These are phyloP conservation scores for Cryptoblepharus egeriae DNA, from an alignment of 2,797 vertebrate genomes.

Conservation along the genomic window DNA sequence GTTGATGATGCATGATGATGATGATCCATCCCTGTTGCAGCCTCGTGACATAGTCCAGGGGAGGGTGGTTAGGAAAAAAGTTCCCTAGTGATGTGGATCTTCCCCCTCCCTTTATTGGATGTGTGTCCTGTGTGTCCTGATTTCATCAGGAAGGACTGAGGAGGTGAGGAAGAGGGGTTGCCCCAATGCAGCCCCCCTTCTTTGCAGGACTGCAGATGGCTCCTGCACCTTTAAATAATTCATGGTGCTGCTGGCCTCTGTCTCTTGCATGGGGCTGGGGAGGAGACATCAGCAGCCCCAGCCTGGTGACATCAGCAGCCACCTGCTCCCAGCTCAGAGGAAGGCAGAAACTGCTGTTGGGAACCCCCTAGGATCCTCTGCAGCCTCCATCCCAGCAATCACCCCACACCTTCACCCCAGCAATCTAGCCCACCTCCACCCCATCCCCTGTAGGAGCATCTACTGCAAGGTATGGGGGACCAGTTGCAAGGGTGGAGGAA, in stretches of 20 bases:
- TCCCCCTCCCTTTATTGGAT: not conserved
- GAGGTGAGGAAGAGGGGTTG: no score
- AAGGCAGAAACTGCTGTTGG: conserved; percentile 18
- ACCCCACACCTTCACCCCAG: not conserved
- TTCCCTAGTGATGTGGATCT: not conserved
- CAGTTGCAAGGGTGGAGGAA: not conserved
- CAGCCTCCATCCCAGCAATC: not conserved
- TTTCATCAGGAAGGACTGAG: not conserved
- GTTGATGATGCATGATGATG: not conserved
- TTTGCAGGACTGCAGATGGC: conserved; percentile 35
- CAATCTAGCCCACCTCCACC: not conserved
- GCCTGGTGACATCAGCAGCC: conserved; percentile 58
- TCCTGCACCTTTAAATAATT: conserved; percentile 65
- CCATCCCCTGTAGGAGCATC: not conserved
- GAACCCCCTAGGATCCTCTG: conserved; percentile 1
- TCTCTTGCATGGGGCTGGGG: conserved; percentile 56
- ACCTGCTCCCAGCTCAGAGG: conserved; percentile 54
- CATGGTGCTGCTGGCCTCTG: conserved; percentile 40
- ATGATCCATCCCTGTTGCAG: not conserved
- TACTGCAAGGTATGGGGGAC: conserved; percentile 20
- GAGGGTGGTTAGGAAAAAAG: no score
- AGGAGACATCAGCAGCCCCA: conserved; percentile 33
- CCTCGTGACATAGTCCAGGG: not conserved
- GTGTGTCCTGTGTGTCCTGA: not conserved
- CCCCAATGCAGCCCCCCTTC: not conserved